phyloP scores from a whole-genome alignment of 2,797 vertebrate species.

The Sebastes cheni region DNA sequence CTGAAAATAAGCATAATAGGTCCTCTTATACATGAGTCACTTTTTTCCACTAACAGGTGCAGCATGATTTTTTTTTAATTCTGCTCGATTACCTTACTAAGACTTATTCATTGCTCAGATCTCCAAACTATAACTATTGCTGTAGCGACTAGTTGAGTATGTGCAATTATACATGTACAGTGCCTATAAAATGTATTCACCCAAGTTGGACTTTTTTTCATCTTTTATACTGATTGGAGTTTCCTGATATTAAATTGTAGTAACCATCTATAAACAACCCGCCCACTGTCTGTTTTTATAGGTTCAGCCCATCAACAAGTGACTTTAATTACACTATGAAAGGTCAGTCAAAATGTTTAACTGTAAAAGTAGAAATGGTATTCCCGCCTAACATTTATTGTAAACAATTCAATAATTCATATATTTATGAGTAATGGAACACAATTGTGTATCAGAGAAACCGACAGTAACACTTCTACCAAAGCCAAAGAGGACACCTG shows the following conservation, averaged over 20 bases:
- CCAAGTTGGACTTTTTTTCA: constrained; percentile 6
- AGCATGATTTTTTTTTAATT: constrained; percentile 1
- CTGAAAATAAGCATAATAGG: too few species aligned
- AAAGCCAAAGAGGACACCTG: constrained; percentile 22
- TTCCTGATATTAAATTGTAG: constrained; percentile 33
- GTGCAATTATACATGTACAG: constrained; percentile 24
- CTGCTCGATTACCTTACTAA: neutral
- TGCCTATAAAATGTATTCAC: constrained; percentile 13
- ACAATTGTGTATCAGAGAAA: neutral
- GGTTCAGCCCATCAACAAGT: neutral
- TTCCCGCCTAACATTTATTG: neutral
- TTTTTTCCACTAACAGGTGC: neutral
- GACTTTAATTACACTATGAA: neutral
- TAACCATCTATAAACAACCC: neutral
- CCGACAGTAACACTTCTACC: neutral
- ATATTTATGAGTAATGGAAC: neutral
- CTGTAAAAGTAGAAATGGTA: neutral
- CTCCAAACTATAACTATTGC: neutral
- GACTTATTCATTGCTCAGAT: constrained; percentile 10
- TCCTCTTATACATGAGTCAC: too few species aligned
- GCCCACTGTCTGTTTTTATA: neutral
- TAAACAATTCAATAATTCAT: neutral
- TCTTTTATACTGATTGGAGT: constrained; percentile 29
- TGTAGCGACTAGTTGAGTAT: constrained; percentile 10
- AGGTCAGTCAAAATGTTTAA: neutral